phyloP scores from a whole-genome alignment of 2,113 vertebrate genomes.

The Patagioenas fasciata region DNA sequence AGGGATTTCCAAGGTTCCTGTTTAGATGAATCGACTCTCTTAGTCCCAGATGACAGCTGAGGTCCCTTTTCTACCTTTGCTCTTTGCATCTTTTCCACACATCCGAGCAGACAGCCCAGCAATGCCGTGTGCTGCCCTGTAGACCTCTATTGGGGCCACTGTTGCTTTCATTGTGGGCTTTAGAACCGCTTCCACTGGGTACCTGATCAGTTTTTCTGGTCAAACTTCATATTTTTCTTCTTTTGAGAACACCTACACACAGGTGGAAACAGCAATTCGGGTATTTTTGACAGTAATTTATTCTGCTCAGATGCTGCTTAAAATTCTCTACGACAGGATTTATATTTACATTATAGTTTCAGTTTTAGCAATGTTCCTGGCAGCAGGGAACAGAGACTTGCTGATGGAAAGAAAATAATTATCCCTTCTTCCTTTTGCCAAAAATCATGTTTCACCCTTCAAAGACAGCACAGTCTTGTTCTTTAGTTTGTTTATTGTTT shows the following conservation, averaged over 20 bases:
- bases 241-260: not conserved
- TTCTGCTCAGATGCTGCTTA: not conserved
- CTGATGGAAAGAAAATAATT: not conserved
- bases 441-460: not conserved
- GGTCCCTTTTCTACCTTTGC: not conserved
- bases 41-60: no score
- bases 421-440: not conserved
- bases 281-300: not conserved
- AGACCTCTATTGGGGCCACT: accelerated
- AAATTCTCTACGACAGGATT: not conserved
- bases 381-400: not conserved
- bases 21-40: not conserved
- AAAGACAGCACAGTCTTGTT: not conserved
- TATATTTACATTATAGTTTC: not conserved
- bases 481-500: not conserved
- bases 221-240: not conserved
- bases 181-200: not conserved
- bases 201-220: not conserved
- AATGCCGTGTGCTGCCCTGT: not conserved
- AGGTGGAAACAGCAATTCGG: not conserved
- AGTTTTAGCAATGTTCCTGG: not conserved
- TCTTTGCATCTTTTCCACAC: not conserved
- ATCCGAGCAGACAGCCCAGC: not conserved
- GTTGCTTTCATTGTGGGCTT: not conserved
- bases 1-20: not conserved